These are phyloP conservation scores for Rhyacophila evoluta DNA, from an alignment of 2,888 invertebrate genomes.

Conservation along the genomic window DNA sequence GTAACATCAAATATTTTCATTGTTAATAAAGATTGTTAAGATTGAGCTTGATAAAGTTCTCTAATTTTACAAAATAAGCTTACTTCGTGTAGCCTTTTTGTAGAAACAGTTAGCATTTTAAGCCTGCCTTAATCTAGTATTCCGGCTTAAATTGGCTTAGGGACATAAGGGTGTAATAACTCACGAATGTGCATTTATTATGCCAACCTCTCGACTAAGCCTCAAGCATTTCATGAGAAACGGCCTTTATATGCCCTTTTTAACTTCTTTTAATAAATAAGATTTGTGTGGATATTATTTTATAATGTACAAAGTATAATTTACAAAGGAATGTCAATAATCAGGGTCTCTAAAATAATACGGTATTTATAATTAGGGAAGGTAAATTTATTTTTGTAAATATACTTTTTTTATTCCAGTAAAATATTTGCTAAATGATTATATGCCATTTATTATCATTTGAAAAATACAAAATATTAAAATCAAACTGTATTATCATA, in stretches of 20 bases:
- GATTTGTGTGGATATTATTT: too few relatives aligned
- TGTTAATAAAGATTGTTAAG: not conserved
- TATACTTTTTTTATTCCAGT: too few relatives aligned
- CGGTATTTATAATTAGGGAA: too few relatives aligned
- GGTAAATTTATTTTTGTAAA: too few relatives aligned
- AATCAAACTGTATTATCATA: too few relatives aligned
- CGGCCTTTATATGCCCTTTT: not conserved
- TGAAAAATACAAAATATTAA: too few relatives aligned
- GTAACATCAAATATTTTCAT: too few relatives aligned
- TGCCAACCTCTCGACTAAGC: constrained; percentile 8
- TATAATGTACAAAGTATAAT: too few relatives aligned
- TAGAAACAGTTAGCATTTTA: not conserved
- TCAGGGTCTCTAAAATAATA: too few relatives aligned
- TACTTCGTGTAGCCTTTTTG: not conserved
- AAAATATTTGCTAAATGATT: too few relatives aligned
- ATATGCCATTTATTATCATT: too few relatives aligned
- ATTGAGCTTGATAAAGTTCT: not conserved
- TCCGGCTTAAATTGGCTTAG: constrained; percentile 44
- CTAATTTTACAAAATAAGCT: not conserved
- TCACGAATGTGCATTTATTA: constrained; percentile 46
- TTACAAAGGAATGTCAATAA: too few relatives aligned
- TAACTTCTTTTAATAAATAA: not conserved
- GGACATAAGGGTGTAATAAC: constrained; percentile 38
- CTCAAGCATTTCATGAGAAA: constrained; percentile 15
- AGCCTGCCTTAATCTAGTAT: constrained; percentile 33